phyloP scores from a whole-genome alignment of 2,797 vertebrate genomes.

The Pygocentrus nattereri region DNA sequence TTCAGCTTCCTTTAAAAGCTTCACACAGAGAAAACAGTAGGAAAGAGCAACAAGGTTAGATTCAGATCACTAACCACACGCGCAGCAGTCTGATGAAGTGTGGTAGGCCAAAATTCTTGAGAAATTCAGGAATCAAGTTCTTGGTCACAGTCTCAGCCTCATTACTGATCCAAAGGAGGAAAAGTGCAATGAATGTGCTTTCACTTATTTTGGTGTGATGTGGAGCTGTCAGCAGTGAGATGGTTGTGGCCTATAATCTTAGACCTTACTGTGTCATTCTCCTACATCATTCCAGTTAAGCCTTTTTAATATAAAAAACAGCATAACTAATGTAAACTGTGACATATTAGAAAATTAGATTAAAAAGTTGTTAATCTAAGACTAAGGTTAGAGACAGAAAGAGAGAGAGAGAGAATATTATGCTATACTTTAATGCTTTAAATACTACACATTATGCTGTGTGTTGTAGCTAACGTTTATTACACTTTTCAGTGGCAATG shows the following conservation, averaged over 20 bases:
- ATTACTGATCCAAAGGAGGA: background rate
- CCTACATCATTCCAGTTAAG: too few relatives aligned
- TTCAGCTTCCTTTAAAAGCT: background rate
- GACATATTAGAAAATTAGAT: too few relatives aligned
- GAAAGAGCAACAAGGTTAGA: background rate
- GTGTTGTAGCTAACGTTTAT: too few relatives aligned
- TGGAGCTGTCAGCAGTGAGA: constrained; percentile 23
- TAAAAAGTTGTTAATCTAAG: too few relatives aligned
- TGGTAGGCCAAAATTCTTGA: constrained; percentile 6
- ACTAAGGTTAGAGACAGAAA: too few relatives aligned
- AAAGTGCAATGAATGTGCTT: constrained; percentile 11
- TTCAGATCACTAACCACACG: constrained; percentile 7
- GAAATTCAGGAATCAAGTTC: constrained; percentile 11
- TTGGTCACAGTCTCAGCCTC: constrained; percentile 8
- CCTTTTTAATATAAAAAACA: too few relatives aligned
- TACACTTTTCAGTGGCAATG: too few relatives aligned
- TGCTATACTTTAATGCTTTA: too few relatives aligned
- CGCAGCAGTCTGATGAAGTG: background rate
- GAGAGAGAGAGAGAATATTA: too few relatives aligned
- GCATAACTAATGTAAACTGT: too few relatives aligned
- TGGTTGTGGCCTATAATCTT: constrained; percentile 39
- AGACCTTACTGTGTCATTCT: constrained; percentile 29
- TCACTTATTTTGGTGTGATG: constrained; percentile 15
- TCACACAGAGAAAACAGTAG: background rate
- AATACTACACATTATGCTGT: too few relatives aligned